Conservation (phyloP, 2,888 invertebrate species). For the Lamellibrachia satsuma region DNA sequence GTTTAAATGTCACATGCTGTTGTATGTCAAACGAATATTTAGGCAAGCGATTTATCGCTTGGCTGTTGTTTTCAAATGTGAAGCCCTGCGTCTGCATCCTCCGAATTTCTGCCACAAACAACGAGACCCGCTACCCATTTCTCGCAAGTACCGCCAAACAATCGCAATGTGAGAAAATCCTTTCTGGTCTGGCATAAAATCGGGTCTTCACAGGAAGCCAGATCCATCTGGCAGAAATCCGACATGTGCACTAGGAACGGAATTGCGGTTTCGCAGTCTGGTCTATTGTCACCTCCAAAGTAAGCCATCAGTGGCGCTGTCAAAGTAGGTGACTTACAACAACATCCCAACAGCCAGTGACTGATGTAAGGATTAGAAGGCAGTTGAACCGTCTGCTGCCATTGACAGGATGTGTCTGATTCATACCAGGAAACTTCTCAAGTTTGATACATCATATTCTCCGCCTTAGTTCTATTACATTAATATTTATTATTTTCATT, state of each 20-base stretch:
- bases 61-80: too few species aligned
- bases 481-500: too few species aligned
- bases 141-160: not conserved
- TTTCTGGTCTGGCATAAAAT: not conserved
- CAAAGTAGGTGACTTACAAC: not conserved
- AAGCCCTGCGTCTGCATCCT: too few species aligned
- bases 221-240: not conserved
- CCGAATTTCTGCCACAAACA: too few species aligned
- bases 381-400: not conserved
- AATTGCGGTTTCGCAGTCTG: not conserved
- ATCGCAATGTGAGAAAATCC: not conserved
- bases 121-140: not conserved
- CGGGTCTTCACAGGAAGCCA: not conserved
- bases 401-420: not conserved
- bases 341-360: not conserved
- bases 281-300: not conserved
- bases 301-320: not conserved
- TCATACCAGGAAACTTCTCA: not conserved
- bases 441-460: not conserved
- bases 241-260: not conserved
- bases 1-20: too few species aligned
- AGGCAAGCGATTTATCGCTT: too few species aligned
- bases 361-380: not conserved
- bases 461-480: too few species aligned
- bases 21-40: too few species aligned